Evolutionary conservation across 2,113 vertebrate genomes (phyloP), one percentile per base, ranked within the genome.

Genomic region (Cynopterus brachyotis): DNA sequence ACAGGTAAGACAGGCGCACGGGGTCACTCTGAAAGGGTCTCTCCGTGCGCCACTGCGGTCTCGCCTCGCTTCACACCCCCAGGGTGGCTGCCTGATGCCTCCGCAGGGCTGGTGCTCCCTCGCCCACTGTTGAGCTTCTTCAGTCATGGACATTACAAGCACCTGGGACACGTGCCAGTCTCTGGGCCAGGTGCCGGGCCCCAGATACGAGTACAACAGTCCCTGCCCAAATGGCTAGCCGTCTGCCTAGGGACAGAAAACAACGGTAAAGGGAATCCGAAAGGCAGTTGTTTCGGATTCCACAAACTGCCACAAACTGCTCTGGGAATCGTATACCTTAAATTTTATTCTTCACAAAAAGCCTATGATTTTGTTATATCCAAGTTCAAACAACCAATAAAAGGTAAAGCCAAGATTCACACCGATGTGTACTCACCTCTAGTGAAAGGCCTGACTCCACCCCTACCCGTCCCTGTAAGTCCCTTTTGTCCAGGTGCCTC

Each of bases 391-490:
- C 26, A 82, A 9, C 5, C 22, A 62, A 47, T 53, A 20, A 81
- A 72, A 88, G 13, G 55, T 17, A 35, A 79, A 92, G 84, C 20
- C 40, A 47, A 86, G 57, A 24, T 80, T 80, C 76, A 24, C 20
- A 86, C 4, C 7, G 24, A 81, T 7, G 11, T 6, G 1, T 1
- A 0, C 13, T 32, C 28, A 7, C 30, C 35, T 59, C 81, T 40
- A 0, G 15, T 1, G 5, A 53, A 1, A 0, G 0, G 10, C 26
- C 13, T 9, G 64, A 1, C 20, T 30, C 30, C 2, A 9, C 32
- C 3, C 9, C 0, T 0, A 4, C 10, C 24, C 0, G 42, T 13
- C 76, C 40, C 89, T 47, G 26, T 4, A 28, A 53, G 62, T 55
- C 59, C 86, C n/a, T 59, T 73, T 24, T 4, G 17, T 64, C 24